These are phyloP conservation scores for Rhinophrynus dorsalis DNA, from an alignment of 2,797 vertebrate species.

Conservation along the genomic window DNA sequence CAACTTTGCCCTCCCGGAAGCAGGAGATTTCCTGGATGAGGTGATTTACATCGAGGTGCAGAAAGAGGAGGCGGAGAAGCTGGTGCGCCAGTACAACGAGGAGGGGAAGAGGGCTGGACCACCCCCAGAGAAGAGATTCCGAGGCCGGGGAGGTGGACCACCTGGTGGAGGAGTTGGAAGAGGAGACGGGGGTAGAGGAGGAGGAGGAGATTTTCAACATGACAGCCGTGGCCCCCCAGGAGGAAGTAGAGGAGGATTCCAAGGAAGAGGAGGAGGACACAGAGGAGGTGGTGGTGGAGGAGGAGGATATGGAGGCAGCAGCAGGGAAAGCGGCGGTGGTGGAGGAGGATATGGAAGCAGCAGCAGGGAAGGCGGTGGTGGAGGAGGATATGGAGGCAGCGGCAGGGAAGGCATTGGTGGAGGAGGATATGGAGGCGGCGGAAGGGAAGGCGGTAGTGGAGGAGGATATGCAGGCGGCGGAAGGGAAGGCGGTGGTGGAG, in stretches of 20 bases:
- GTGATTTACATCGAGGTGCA: slow-evolving; percentile 82
- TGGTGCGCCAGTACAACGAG: slow-evolving; percentile 88
- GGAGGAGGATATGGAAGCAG: too few relatives aligned
- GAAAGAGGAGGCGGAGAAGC: slow-evolving; percentile 76
- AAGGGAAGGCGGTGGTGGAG: slow-evolving; percentile 73
- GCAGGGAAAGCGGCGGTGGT: too few relatives aligned
- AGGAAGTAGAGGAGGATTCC: slow-evolving; percentile 68
- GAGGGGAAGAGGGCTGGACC: slow-evolving; percentile 86
- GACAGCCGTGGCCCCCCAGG: slow-evolving; percentile 60
- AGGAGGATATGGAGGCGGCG: slow-evolving; percentile 57
- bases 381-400: slow-evolving; percentile 76
- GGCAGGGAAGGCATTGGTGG: slow-evolving; percentile 75
- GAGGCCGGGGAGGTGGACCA: slow-evolving; percentile 76
- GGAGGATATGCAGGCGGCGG: slow-evolving; percentile 57
- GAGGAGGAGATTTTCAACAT: slow-evolving; percentile 57
- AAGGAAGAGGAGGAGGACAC: slow-evolving; percentile 77
- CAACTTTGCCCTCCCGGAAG: slow-evolving; percentile 86
- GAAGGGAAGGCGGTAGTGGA: slow-evolving; percentile 72
- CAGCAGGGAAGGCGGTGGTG: too few relatives aligned
- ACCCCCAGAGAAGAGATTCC: slow-evolving; percentile 87
- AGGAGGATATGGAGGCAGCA: too few relatives aligned
- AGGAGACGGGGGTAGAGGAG: slow-evolving; percentile 62
- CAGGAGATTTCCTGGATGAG: slow-evolving; percentile 84
- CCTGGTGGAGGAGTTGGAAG: slow-evolving; percentile 70
- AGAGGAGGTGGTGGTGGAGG: slow-evolving; percentile 45